These are phyloP conservation scores for Luffia ferchaultella DNA, from an alignment of 2,888 invertebrate species.

Conservation along the genomic window DNA sequence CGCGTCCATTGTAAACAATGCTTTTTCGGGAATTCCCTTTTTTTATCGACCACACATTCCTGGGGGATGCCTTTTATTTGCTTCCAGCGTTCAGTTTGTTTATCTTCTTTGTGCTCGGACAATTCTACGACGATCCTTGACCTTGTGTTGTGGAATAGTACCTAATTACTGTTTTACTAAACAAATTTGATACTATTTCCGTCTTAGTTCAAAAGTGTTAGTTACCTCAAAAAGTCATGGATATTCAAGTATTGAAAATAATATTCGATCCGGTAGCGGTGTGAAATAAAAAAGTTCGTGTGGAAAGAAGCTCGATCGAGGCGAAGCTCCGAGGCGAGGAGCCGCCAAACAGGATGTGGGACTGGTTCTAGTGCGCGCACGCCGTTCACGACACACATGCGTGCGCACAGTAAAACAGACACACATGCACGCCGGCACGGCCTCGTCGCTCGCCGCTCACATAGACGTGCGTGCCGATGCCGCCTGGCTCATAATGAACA, in stretches of 20 bases:
- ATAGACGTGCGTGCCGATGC: slow-evolving; percentile 57
- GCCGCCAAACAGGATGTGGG: slow-evolving; percentile 64
- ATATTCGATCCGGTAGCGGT: slow-evolving; percentile 15
- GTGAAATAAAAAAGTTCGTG: slow-evolving; percentile 61
- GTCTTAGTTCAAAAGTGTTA: no score
- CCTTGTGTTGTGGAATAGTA: no score
- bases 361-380: slow-evolving; percentile 60
- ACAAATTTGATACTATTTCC: no score
- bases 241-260: no score
- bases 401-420: slow-evolving; percentile 24
- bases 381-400: slow-evolving; percentile 6
- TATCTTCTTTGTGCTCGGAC: slow-evolving; percentile 10
- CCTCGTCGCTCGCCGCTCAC: slow-evolving; percentile 38
- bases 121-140: background rate
- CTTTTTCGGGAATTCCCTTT: slow-evolving; percentile 60
- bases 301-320: slow-evolving; percentile 32
- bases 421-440: slow-evolving; percentile 51
- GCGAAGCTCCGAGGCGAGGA: slow-evolving; percentile 27
- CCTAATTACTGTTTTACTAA: no score
- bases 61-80: slow-evolving; percentile 65
- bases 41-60: slow-evolving; percentile 58
- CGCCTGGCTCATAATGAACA: no score
- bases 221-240: no score
- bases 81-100: slow-evolving; percentile 38
- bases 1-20: slow-evolving; percentile 51